phyloP scores from a whole-genome alignment of 2,797 vertebrate species.

The Kryptolebias ocellatus region DNA sequence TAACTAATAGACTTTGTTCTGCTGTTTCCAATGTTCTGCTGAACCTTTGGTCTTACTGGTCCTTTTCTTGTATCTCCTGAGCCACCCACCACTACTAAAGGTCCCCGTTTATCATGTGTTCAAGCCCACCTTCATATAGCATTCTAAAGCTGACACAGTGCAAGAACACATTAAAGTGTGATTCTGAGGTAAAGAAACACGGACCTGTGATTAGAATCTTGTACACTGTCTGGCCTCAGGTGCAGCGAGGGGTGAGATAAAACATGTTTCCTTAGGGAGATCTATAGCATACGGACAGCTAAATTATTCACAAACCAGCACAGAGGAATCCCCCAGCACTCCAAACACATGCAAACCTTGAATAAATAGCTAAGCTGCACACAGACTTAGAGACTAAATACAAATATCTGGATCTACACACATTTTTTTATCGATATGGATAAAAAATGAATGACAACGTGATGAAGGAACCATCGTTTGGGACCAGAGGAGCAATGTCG shows the following conservation, averaged over 20 bases:
- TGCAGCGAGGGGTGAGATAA: constrained; percentile 85
- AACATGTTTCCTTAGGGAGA: constrained; percentile 81
- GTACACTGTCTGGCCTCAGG: constrained; percentile 71
- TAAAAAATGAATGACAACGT: constrained; percentile 30
- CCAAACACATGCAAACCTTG: constrained; percentile 35
- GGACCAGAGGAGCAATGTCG: constrained; percentile 33
- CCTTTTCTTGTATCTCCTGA: neutral
- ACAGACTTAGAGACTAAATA: constrained; percentile 19
- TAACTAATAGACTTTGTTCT: no score
- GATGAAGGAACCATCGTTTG: constrained; percentile 34
- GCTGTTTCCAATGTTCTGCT: no score
- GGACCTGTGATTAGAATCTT: constrained; percentile 51
- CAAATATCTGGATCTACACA: constrained; percentile 5
- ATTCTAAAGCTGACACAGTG: neutral
- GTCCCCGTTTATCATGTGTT: neutral
- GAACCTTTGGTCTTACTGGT: neutral
- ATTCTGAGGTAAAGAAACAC: constrained; percentile 75
- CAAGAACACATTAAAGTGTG: constrained; percentile 76
- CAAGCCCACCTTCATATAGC: neutral
- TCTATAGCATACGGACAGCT: constrained; percentile 67
- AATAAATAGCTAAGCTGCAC: constrained; percentile 6
- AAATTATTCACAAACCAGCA: constrained; percentile 66
- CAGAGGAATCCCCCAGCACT: constrained; percentile 30
- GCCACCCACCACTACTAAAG: neutral
- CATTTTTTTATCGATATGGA: constrained; percentile 15